Base-by-base conservation (phyloP, 1,140 invertebrate genomes). In the Drosophila aff. region DNA sequence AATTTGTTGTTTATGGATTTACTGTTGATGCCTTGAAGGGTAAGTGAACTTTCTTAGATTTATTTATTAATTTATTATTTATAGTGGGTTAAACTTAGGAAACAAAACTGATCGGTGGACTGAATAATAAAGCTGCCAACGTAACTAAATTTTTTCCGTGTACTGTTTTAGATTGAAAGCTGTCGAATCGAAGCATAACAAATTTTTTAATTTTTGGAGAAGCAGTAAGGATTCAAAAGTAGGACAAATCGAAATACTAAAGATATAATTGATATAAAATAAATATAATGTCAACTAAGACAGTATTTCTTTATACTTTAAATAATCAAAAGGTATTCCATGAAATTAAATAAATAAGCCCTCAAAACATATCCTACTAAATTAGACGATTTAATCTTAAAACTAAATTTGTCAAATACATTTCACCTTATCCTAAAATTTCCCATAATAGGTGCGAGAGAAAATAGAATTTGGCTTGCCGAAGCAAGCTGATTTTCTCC, bases 381-480 rank as follows among this genome's bases (percentile, higher is more conserved):
- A 13, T 31, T 15, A 2, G 3, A 1, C 15, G 15, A 36, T 21
- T 18, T 36, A 7, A 36, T 10, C 18, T 18, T 23, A 0, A 4
- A 23, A 4, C 8, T 4, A 5, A 2, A 5, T 16, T 23, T 23
- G 11, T 0, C 1, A 38, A 38, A 57, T 1, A 26, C 6, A 40
- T 23, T 28, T 28, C 1, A 0, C 18, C 9, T 16, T 55, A 6
- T 23, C 9, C 36, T 0, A 11, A 40, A 11, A 26, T 40, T 7
- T 57, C 2, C 36, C 15, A 26, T 26, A 57, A 40, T 57, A 57
- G 53, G 9, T 57, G 53, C 53, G 36, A 57, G 53, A 16, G 53
- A 57, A 57, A 40, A 57, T 57, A 40, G 40, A 7, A 57, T 57
- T 57, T 57, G 36, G 53, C 21, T 40, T 57, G 53, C 21, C 21